Evolutionary conservation across 2,797 vertebrate species (phyloP), one percentile per base, ranked within the genome.

Genomic region (Poeciliopsis presidionis): DNA sequence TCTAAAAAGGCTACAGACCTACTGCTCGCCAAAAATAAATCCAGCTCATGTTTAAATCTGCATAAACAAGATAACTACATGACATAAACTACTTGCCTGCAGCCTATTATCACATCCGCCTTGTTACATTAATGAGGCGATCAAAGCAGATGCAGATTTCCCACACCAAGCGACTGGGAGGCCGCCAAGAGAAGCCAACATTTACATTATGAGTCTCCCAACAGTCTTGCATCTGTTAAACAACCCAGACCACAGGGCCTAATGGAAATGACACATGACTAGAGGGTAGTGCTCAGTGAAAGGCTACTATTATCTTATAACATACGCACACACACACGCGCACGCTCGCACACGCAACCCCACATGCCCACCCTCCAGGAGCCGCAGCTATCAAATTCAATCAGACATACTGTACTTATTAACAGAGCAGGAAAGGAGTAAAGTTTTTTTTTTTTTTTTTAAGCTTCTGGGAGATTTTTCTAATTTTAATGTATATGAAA

Each of bases 151-250:
- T 43, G 46, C 45, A 74, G 75, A 83, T 86, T 90, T 90, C 88
- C 74, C 84, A 84, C 79, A 81, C 72, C 59, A 75, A 65, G 84
- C 76, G 80, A 86, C 53, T 80, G 77, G 7, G 77, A 89, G 81
- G 77, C 81, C 84, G 72, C 45, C 18, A 65, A 78, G 81, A 81
- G 77, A 79, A 75, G 83, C 81, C 43, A 3, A 80, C 69, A 84
- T 91, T 91, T 89, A 92, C 81, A 78, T 80, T 87, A 87, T 41
- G 72, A 81, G 87, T 73, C 86, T 86, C 80, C 67, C 8, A 41
- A 90, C 84, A 86, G 78, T 59, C 87, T 82, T 77, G 87, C 88
- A 88, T 91, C 90, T 90, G 92, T 86, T 83, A 88, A 91, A 90
- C 84, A 86, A 87, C 79, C 82, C 84, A 85, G 88, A 90, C 90